These are phyloP conservation scores for Bettongia penicillata DNA, from an alignment of 2,113 vertebrate species.

Conservation along the genomic window DNA sequence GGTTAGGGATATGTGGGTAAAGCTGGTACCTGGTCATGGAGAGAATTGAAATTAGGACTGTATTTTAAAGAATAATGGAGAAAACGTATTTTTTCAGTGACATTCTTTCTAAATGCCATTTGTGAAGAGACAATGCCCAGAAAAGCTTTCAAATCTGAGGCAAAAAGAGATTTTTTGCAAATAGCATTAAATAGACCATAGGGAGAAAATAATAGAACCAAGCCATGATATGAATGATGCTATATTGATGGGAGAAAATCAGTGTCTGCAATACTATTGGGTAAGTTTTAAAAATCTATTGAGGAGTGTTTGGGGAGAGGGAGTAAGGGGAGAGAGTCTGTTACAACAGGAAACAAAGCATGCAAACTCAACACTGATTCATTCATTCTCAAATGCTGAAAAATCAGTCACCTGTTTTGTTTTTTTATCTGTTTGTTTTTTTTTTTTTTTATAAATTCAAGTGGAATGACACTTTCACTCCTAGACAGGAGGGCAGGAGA, in stretches of 20 bases:
- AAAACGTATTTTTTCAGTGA: conserved; percentile 27
- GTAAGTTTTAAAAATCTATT: conserved; percentile 37
- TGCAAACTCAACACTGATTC: background rate
- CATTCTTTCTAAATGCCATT: background rate
- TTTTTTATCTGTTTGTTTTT: too few species aligned
- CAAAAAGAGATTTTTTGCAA: conserved; percentile 26
- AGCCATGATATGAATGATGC: background rate
- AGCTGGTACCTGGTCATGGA: conserved; percentile 7
- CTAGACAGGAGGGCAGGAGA: background rate
- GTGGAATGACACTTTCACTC: background rate
- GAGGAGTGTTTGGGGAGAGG: background rate
- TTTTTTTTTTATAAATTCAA: background rate
- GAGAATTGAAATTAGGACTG: background rate
- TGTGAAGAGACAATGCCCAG: conserved; percentile 48
- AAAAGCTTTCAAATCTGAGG: conserved; percentile 65
- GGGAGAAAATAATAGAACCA: conserved; percentile 63
- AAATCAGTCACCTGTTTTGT: background rate
- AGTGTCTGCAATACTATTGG: conserved; percentile 20
- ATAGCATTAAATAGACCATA: conserved; percentile 54
- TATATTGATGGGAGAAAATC: conserved; percentile 48
- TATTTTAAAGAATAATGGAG: conserved; percentile 33
- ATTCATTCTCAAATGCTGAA: background rate
- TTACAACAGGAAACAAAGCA: conserved; percentile 1
- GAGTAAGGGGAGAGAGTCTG: background rate
- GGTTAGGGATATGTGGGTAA: background rate